Conservation (phyloP, 2,797 vertebrate species). For the Pipistrellus pipistrellus region DNA sequence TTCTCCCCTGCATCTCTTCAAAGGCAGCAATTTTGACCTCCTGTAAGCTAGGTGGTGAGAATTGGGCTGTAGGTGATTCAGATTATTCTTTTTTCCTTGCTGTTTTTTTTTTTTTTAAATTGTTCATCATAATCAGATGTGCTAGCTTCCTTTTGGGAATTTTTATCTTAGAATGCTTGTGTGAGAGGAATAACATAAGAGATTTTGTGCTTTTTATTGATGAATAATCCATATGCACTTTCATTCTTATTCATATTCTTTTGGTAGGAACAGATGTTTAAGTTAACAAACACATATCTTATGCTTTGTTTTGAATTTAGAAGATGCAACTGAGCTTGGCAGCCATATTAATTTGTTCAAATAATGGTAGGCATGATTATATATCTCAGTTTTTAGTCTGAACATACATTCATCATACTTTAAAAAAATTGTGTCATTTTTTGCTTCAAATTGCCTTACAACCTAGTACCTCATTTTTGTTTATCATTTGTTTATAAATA, state of each 20-base stretch:
- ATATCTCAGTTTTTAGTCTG: constrained; percentile 67
- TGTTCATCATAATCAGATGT: constrained; percentile 42
- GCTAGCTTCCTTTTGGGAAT: constrained; percentile 54
- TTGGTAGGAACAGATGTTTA: constrained; percentile 80
- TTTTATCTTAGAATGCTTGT: constrained; percentile 57
- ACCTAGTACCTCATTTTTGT: constrained; percentile 32
- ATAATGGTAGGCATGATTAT: constrained; percentile 38
- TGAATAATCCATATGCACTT: constrained; percentile 74
- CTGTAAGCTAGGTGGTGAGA: not conserved
- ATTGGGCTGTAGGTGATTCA: not conserved
- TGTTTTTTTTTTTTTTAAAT: constrained; percentile 39
- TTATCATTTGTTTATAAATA: constrained; percentile 21
- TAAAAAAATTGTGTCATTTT: constrained; percentile 52
- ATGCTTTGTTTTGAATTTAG: constrained; percentile 75
- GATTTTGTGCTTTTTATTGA: constrained; percentile 69
- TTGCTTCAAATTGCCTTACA: constrained; percentile 39
- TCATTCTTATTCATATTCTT: constrained; percentile 74
- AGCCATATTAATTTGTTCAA: constrained; percentile 71
- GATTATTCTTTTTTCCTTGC: not conserved
- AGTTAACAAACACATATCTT: constrained; percentile 80
- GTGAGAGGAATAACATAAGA: constrained; percentile 59
- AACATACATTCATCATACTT: not conserved
- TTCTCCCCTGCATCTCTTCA: not conserved
- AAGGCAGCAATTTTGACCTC: not conserved
- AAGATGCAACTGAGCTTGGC: constrained; percentile 63